Evolutionary conservation across 1,140 invertebrate species (phyloP), one percentile per base, ranked within the genome.

Genomic region (Sitodiplosis mosellana): DNA sequence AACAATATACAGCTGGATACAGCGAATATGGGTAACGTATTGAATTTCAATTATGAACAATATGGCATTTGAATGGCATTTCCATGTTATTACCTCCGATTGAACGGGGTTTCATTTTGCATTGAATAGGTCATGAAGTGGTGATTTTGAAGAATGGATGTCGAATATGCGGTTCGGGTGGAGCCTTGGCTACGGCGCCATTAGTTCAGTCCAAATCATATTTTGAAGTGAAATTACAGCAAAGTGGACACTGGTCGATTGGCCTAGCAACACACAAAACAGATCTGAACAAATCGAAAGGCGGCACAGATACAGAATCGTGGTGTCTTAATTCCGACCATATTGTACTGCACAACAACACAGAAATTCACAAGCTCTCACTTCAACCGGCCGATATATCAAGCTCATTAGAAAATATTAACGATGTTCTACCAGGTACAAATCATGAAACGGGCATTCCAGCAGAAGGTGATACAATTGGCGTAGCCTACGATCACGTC

Each of bases 181-280:
- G 86, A 54, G 88, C 87, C 0, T 67, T 98, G 33, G 89, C 87
- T 8, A 94, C 85, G 65, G 88, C 89, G 20, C 93, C 94, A 0
- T 63, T 93, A 45, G 83, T 88, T 12, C 95, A 99, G 66, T 95
- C 93, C 55, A 99, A 99, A 73, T 87, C 92, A 14, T 99, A 97
- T 67, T 99, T 98, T 72, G 94, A 99, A 76, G 84, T 96, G 2
- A 97, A 98, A 72, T 69, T 99, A 49, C 93, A 97, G 66, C 92
- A 97, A 62, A 80, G 83, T 55, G 93, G 92, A 60, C 75, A 83
- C 27, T 99, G 95, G 94, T 90, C 87, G 10, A 74, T 98, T 22
- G 95, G 95, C 7, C 63, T 99, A 50, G 90, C 88, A 17, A 91
- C 88, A 3, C 74, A 81, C 58, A 81, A 84, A 54, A 78, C 85